Conservation (phyloP, 2,888 invertebrate species). For the Sericinus montela region DNA sequence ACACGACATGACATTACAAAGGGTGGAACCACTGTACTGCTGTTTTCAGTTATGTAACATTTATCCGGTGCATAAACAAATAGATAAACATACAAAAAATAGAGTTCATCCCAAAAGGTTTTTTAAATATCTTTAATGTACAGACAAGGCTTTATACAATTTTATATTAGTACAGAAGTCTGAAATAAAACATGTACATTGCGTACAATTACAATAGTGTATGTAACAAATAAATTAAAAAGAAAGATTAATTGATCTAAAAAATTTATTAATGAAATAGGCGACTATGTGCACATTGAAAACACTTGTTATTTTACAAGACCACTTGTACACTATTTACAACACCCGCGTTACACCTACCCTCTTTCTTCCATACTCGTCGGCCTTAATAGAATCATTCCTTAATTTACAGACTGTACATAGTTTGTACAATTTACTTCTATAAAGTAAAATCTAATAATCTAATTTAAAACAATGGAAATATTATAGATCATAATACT, state of each 20-base stretch:
- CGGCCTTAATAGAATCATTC: constrained; percentile 32
- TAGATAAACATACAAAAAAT: too few relatives aligned
- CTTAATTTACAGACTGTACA: constrained; percentile 66
- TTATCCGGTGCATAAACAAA: too few relatives aligned
- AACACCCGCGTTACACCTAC: constrained; percentile 42
- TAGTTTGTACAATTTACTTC: constrained; percentile 73
- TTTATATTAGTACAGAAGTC: too few relatives aligned
- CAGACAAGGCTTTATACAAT: too few relatives aligned
- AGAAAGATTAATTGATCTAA: constrained; percentile 64
- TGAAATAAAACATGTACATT: too few relatives aligned
- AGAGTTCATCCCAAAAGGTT: too few relatives aligned
- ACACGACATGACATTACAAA: too few relatives aligned
- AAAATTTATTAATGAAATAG: constrained; percentile 79
- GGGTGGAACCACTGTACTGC: too few relatives aligned
- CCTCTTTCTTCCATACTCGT: constrained; percentile 31
- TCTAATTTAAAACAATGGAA: constrained; percentile 72
- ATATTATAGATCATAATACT: constrained; percentile 75
- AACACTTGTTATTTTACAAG: constrained; percentile 74
- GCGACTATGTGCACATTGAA: constrained; percentile 80
- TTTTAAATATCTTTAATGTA: too few relatives aligned
- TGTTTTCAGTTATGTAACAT: too few relatives aligned
- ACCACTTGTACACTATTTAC: constrained; percentile 74
- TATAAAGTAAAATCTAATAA: constrained; percentile 53
- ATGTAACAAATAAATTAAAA: constrained; percentile 7
- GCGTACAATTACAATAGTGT: too few relatives aligned